A percentile compares a stretch with the other conserved stretches of the same genome.
phyloP scores from a whole-genome alignment of 2,888 invertebrate genomes.

The Iselma pallidipennis region DNA sequence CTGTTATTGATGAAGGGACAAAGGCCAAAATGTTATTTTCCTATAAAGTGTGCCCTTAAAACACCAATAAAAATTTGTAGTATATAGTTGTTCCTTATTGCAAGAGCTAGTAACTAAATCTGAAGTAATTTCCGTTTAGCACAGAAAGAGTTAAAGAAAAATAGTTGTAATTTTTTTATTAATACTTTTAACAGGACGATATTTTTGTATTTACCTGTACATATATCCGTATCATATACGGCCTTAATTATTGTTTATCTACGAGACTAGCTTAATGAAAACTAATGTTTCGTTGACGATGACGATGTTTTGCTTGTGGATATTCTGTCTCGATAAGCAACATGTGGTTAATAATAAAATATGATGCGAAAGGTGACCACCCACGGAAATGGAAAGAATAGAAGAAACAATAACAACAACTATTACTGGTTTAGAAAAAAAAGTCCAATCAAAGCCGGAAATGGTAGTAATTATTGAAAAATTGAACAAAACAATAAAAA shows the following conservation, averaged over 20 bases:
- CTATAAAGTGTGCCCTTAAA: too few species aligned
- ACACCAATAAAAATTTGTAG: too few species aligned
- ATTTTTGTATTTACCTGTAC: too few species aligned
- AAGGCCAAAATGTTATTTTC: too few species aligned
- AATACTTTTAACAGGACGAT: too few species aligned
- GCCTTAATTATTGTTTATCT: constrained; percentile 33
- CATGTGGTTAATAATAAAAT: constrained; percentile 10
- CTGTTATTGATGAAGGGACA: too few species aligned
- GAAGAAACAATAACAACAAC: not conserved
- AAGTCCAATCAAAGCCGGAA: not conserved
- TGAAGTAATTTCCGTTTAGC: too few species aligned
- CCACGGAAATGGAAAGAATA: not conserved
- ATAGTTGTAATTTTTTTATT: too few species aligned
- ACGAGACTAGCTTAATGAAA: constrained; percentile 32
- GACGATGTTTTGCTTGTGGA: constrained; percentile 7
- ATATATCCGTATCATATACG: not conserved
- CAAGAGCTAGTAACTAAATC: too few species aligned
- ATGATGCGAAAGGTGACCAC: constrained; percentile 1
- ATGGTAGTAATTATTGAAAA: not conserved
- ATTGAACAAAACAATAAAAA: not conserved
- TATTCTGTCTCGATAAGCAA: constrained; percentile 3
- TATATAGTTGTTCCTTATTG: too few species aligned
- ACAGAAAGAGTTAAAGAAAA: too few species aligned
- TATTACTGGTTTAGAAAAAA: not conserved
- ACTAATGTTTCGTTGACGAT: constrained; percentile 29